Conservation (phyloP, 2,888 invertebrate genomes). For the Temnothorax unifasciatus region DNA sequence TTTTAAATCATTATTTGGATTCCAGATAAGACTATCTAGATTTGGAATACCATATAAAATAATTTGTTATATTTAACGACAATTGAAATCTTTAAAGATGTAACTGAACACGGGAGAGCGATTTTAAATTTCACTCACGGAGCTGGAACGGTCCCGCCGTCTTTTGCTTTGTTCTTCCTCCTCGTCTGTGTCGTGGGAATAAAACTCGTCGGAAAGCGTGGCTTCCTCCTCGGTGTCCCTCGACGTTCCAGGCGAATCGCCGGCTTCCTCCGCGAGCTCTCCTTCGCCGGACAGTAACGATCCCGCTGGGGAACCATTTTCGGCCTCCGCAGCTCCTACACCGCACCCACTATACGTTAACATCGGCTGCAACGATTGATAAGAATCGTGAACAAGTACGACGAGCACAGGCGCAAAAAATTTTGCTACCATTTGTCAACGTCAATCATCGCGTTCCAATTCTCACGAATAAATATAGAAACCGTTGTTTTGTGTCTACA, state of each 20-base stretch:
- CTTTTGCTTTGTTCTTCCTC: constrained; percentile 87
- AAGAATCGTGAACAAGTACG: constrained; percentile 17
- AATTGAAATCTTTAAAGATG: background rate
- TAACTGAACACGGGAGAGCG: background rate
- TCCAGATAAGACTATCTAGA: background rate
- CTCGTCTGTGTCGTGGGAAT: constrained; percentile 93
- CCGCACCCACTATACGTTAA: constrained; percentile 77
- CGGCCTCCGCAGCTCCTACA: constrained; percentile 74
- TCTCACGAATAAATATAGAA: background rate
- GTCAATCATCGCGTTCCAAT: background rate
- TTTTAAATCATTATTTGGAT: background rate
- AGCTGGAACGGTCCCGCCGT: constrained; percentile 79
- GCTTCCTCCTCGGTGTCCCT: constrained; percentile 88
- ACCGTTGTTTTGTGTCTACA: background rate
- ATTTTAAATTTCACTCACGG: constrained; percentile 71
- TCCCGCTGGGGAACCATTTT: constrained; percentile 82
- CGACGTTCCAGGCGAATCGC: constrained; percentile 82
- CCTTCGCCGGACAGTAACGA: constrained; percentile 83
- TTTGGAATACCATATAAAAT: background rate
- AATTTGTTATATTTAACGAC: constrained; percentile 2
- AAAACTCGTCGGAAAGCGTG: constrained; percentile 91
- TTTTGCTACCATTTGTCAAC: constrained; percentile 20
- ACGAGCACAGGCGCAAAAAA: constrained; percentile 43
- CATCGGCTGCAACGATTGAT: constrained; percentile 78
- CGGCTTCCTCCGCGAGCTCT: constrained; percentile 80